These are phyloP conservation scores for Dastarcus helophoroides DNA, from an alignment of 2,888 invertebrate species.

Conservation along the genomic window DNA sequence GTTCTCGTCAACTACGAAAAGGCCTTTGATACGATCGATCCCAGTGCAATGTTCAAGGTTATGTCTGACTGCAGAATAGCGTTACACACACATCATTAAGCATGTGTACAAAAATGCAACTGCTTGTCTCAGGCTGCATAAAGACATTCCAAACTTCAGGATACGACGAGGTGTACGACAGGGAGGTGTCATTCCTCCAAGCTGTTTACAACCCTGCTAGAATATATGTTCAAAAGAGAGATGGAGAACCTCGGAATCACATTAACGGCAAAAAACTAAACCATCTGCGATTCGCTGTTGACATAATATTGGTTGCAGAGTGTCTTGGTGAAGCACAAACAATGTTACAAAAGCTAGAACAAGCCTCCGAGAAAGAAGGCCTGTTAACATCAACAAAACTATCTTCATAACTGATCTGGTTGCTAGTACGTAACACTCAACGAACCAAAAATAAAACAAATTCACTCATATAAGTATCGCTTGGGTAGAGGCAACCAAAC, in stretches of 20 bases:
- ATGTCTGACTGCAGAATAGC: constrained; percentile 4
- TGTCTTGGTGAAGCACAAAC: too few relatives aligned
- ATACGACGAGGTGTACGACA: constrained; percentile 9
- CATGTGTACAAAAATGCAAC: constrained; percentile 4
- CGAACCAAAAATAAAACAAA: too few relatives aligned
- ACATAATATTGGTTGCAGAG: too few relatives aligned
- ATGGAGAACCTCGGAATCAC: constrained; percentile 6
- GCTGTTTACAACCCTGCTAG: constrained; percentile 8
- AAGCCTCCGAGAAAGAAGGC: too few relatives aligned
- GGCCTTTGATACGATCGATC: constrained; percentile 3
- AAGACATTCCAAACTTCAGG: constrained; percentile 6
- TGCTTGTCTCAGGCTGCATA: constrained; percentile 3
- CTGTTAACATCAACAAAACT: too few relatives aligned
- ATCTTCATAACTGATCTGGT: too few relatives aligned
- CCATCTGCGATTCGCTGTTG: constrained; percentile 9
- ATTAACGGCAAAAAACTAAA: constrained; percentile 9
- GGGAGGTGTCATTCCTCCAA: constrained; percentile 9
- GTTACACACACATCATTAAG: constrained; percentile 2
- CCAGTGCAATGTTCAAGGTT: background rate
- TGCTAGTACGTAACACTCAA: too few relatives aligned
- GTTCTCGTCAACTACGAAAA: constrained; percentile 4
- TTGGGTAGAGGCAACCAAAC: too few relatives aligned
- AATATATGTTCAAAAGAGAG: constrained; percentile 10
- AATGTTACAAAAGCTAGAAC: too few relatives aligned
- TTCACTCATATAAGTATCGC: too few relatives aligned